phyloP scores from a whole-genome alignment of 2,797 vertebrate species.

The Craterocephalus amniculus region DNA sequence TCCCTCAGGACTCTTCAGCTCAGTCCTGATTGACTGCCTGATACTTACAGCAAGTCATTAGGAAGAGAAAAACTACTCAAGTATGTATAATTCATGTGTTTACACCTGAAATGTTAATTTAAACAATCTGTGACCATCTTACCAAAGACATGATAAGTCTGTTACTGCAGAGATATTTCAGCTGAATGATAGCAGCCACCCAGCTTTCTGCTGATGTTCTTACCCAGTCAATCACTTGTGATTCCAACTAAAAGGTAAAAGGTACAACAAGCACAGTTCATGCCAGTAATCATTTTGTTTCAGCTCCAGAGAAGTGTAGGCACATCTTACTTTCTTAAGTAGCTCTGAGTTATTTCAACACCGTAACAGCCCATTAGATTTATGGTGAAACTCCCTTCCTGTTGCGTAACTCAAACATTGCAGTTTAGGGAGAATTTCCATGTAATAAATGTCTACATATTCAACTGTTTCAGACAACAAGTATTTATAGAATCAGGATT shows the following conservation, averaged over 20 bases:
- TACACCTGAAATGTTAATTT: background rate
- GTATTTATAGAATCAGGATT: too few relatives aligned
- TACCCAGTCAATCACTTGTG: slow-evolving; percentile 19
- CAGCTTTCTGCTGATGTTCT: slow-evolving; percentile 8
- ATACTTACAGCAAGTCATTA: background rate
- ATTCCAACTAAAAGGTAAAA: background rate
- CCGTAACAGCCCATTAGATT: slow-evolving; percentile 19
- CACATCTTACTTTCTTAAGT: slow-evolving; percentile 31
- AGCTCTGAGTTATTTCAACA: slow-evolving; percentile 59
- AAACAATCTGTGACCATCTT: background rate
- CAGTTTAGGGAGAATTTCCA: background rate
- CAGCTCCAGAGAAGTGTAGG: slow-evolving; percentile 30
- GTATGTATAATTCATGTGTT: background rate
- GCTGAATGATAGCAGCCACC: too few relatives aligned
- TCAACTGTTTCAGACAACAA: background rate
- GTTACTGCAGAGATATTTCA: too few relatives aligned
- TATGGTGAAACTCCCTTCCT: slow-evolving; percentile 57
- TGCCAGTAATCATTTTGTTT: background rate
- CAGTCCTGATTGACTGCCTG: background rate
- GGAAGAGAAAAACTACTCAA: background rate
- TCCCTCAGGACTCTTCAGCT: background rate
- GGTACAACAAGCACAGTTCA: background rate
- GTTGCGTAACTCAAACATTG: slow-evolving; percentile 36
- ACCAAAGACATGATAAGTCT: background rate
- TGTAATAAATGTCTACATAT: background rate